These are phyloP conservation scores for Cephus spinipes DNA, from an alignment of 2,888 invertebrate genomes.

Conservation along the genomic window DNA sequence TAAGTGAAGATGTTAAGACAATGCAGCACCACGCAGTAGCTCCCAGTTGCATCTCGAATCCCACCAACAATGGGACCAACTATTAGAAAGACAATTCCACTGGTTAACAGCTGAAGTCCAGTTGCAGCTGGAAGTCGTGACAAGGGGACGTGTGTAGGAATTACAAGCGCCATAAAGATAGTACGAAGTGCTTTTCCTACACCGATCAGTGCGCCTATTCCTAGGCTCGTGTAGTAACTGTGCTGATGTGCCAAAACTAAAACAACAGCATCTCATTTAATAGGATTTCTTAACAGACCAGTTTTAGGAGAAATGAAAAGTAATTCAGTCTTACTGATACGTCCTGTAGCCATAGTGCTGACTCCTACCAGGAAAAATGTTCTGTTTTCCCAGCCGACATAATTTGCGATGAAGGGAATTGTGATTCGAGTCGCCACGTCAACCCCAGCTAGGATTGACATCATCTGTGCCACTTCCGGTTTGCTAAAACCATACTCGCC, in stretches of 20 bases:
- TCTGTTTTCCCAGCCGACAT: slow-evolving; percentile 78
- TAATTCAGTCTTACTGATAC: slow-evolving; percentile 69
- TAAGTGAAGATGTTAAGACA: slow-evolving; percentile 76
- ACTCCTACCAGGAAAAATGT: slow-evolving; percentile 79
- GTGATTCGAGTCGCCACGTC: slow-evolving; percentile 76
- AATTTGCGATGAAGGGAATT: slow-evolving; percentile 77
- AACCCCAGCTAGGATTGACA: slow-evolving; percentile 76
- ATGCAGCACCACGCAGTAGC: slow-evolving; percentile 74
- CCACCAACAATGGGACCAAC: slow-evolving; percentile 78
- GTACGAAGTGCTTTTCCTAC: slow-evolving; percentile 79
- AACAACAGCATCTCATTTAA: slow-evolving; percentile 30
- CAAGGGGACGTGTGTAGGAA: slow-evolving; percentile 78
- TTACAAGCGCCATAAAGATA: slow-evolving; percentile 80
- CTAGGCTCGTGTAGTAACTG: slow-evolving; percentile 70
- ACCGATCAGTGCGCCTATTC: slow-evolving; percentile 76
- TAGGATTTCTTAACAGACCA: not conserved
- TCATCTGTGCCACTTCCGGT: slow-evolving; percentile 74
- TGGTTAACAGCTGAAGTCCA: slow-evolving; percentile 76
- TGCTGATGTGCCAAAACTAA: slow-evolving; percentile 74
- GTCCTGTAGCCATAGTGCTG: slow-evolving; percentile 74
- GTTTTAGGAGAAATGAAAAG: not conserved
- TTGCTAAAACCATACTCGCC: slow-evolving; percentile 74
- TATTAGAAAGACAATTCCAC: slow-evolving; percentile 73
- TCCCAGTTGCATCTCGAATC: slow-evolving; percentile 73
- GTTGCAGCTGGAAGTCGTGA: slow-evolving; percentile 78